Percentiles rank a stretch among this genome's conserved stretches.
Conservation (phyloP, 2,797 vertebrate genomes). For the Sebastes vulpes region DNA sequence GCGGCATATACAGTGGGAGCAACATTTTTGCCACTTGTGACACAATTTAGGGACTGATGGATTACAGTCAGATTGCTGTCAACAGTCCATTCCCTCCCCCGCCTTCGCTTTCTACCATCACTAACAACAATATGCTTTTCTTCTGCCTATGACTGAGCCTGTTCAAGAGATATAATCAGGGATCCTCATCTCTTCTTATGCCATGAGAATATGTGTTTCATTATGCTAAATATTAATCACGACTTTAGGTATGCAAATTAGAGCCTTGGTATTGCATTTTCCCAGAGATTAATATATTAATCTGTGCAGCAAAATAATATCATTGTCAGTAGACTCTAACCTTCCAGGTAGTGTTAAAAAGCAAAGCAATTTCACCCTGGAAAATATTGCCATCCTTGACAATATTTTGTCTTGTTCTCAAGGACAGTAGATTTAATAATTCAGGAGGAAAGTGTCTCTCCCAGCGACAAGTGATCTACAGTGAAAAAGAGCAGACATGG, state of each 20-base stretch:
- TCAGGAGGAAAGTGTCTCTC: conserved; percentile 53
- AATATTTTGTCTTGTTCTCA: conserved; percentile 62
- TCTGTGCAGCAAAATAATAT: conserved; percentile 5
- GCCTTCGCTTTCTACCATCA: conserved; percentile 21
- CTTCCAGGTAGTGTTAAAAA: conserved; percentile 21
- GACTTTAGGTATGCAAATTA: conserved; percentile 7
- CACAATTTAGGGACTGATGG: conserved; percentile 72
- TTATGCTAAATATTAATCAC: conserved; percentile 3
- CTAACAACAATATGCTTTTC: conserved; percentile 32
- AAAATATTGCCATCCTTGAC: conserved; percentile 58
- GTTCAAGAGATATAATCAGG: conserved; percentile 18
- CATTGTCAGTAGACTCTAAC: conserved; percentile 15
- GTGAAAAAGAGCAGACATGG: conserved; percentile 34
- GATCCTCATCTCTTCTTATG: background rate
- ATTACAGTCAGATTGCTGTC: conserved; percentile 80
- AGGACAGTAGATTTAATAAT: conserved; percentile 76
- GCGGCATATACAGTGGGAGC: conserved; percentile 14
- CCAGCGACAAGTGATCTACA: conserved; percentile 52
- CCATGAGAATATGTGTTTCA: background rate
- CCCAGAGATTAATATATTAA: conserved; percentile 24
- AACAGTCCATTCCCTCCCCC: conserved; percentile 63
- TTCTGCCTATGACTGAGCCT: conserved; percentile 4
- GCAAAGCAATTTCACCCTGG: conserved; percentile 19
- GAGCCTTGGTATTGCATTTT: background rate
- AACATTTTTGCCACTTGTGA: conserved; percentile 47